Conservation (phyloP, 1,140 invertebrate genomes). For the Oreohelix idahoensis region DNA sequence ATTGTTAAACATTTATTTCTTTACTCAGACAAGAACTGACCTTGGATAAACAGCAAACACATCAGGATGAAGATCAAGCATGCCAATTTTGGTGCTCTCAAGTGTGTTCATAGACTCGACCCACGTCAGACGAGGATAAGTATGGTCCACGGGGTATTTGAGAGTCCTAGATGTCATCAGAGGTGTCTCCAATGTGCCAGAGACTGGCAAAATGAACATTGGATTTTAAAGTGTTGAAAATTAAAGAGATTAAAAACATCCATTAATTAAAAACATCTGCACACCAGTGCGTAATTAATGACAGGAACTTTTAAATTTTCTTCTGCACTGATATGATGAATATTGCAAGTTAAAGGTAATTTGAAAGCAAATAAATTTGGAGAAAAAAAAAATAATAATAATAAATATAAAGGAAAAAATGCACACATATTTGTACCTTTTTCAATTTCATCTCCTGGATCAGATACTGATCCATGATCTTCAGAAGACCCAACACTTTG, state of each 20-base stretch:
- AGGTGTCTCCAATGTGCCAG: constrained; percentile 36
- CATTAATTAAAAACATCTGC: too few relatives aligned
- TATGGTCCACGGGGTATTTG: constrained; percentile 54
- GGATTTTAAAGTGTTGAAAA: too few relatives aligned
- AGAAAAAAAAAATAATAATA: neutral
- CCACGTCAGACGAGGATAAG: constrained; percentile 85
- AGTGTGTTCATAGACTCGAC: constrained; percentile 89
- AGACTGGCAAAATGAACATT: neutral
- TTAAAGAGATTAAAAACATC: too few relatives aligned
- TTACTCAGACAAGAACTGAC: constrained; percentile 53
- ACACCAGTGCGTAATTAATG: too few relatives aligned
- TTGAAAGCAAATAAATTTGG: too few relatives aligned
- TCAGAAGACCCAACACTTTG: neutral
- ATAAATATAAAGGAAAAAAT: neutral
- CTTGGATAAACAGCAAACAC: constrained; percentile 85
- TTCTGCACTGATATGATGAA: too few relatives aligned
- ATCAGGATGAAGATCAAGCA: constrained; percentile 90
- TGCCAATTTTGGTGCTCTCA: constrained; percentile 85
- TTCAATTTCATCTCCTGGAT: neutral
- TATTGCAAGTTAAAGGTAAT: too few relatives aligned
- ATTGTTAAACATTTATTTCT: too few relatives aligned
- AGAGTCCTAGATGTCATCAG: constrained; percentile 63
- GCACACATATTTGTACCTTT: neutral
- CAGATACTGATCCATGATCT: neutral
- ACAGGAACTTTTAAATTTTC: too few relatives aligned